Base-by-base conservation (phyloP, 2,888 invertebrate species). In the Megalurothrips usitatus region DNA sequence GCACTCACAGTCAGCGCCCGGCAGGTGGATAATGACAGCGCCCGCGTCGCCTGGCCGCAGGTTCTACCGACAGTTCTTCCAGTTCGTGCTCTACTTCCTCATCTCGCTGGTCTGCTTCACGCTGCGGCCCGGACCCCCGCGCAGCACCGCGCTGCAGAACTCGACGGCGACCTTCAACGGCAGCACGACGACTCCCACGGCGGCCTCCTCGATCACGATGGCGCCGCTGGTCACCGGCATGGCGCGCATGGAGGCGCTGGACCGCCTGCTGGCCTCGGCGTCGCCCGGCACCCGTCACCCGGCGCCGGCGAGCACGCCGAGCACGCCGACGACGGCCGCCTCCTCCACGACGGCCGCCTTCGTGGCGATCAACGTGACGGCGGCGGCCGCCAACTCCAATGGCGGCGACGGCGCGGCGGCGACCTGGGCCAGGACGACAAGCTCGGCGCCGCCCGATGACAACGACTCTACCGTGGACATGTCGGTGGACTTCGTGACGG, bases 31-130 rank as follows among this genome's bases (percentile, higher is more conserved):
- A 43, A 43, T 43, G 34, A 43, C 34, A 6, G 19, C 28, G 2
- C 78, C 14, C 14, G 78, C 78, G 34, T 68, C 75, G 75, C 75
- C 52, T 82, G 83, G 81, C 86, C 88, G 75, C 87, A 95, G 97
- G 82, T 98, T 98, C 88, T 97, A 97, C 87, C 91, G 94, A 9
- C 95, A 98, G 86, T 97, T 99, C 87, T 92, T 95, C 83, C 90
- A 96, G 81, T 99, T 99, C 87, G 91, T 94, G 17, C 91, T 94
- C 82, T 98, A 99, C 87, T 99, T 98, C 86, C 86, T 96, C 48
- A 90, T 97, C 79, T 96, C 98, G 6, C 88, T 97, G 83, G 90
- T 94, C 11, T 95, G 97, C 84, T 98, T 98, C 85, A 94, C 95
- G 1, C 88, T 96, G 79, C 91, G 99, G 4, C 98, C 98, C 0